Evolutionary conservation across 2,888 invertebrate genomes (phyloP).

Genomic region (Proisotoma minuta): DNA sequence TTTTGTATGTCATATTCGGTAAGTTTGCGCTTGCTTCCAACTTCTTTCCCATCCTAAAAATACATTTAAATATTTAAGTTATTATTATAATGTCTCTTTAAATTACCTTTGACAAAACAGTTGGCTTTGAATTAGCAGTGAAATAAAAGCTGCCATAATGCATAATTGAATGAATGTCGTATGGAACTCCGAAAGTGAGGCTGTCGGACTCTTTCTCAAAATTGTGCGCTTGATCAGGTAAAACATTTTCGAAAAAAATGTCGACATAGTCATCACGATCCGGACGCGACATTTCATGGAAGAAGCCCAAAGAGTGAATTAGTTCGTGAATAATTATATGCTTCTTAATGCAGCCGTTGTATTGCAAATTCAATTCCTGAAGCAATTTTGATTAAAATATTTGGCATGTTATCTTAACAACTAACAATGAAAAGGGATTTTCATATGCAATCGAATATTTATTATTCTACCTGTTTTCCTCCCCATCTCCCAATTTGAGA

Average conservation of each 20-base stretch:
- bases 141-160: neutral
- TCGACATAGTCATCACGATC: neutral
- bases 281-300: neutral
- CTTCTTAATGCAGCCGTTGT: neutral
- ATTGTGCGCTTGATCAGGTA: neutral
- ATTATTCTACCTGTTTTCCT: neutral
- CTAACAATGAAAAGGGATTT: no score
- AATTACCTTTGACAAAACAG: neutral
- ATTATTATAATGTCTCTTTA: neutral
- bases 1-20: neutral
- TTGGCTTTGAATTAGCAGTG: neutral
- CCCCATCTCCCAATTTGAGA: neutral
- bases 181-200: neutral
- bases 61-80: neutral
- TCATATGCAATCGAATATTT: neutral
- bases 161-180: neutral
- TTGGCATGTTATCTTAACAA: no score
- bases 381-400: neutral
- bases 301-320: neutral
- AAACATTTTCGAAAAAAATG: neutral
- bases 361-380: neutral
- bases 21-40: neutral
- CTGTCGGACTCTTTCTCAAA: neutral
- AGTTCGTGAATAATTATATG: neutral
- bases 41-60: neutral